phyloP scores from a whole-genome alignment of 2,888 invertebrate species.

The Cataglyphis cursor region DNA sequence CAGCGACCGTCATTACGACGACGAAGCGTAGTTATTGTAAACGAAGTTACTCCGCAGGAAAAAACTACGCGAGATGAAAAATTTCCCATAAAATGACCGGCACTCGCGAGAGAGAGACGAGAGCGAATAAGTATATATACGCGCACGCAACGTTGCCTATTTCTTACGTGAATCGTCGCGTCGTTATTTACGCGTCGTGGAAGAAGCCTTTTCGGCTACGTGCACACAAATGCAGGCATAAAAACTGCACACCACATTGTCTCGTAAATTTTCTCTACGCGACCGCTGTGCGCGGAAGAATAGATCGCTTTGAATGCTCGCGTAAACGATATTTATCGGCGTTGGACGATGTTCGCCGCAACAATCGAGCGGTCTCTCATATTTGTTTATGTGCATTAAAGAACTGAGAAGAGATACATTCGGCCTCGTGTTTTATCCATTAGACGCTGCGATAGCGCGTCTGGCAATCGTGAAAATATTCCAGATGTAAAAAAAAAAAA shows the following conservation, averaged over 20 bases:
- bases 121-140: background rate
- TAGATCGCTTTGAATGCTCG: constrained; percentile 39
- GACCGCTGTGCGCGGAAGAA: constrained; percentile 17
- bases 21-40: constrained; percentile 23
- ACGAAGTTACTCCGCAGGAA: constrained; percentile 20
- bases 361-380: constrained; percentile 37
- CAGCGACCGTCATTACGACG: constrained; percentile 14
- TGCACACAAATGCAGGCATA: too few relatives aligned
- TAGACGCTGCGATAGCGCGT: background rate
- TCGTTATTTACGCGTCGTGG: constrained; percentile 36
- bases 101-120: constrained; percentile 26
- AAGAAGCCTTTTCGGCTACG: constrained; percentile 41
- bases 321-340: constrained; percentile 49
- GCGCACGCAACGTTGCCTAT: constrained; percentile 23
- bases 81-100: constrained; percentile 25
- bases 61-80: constrained; percentile 28
- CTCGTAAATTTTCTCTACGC: constrained; percentile 39
- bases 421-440: constrained; percentile 29
- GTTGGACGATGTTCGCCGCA: constrained; percentile 33
- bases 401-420: constrained; percentile 15
- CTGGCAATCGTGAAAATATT: background rate
- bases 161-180: constrained; percentile 37
- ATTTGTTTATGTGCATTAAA: constrained; percentile 40
- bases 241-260: background rate
- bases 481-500: background rate